Evolutionary conservation across 2,888 invertebrate genomes (phyloP), one percentile per base, ranked within the genome.

Genomic region (Drosophila mercatorum): DNA sequence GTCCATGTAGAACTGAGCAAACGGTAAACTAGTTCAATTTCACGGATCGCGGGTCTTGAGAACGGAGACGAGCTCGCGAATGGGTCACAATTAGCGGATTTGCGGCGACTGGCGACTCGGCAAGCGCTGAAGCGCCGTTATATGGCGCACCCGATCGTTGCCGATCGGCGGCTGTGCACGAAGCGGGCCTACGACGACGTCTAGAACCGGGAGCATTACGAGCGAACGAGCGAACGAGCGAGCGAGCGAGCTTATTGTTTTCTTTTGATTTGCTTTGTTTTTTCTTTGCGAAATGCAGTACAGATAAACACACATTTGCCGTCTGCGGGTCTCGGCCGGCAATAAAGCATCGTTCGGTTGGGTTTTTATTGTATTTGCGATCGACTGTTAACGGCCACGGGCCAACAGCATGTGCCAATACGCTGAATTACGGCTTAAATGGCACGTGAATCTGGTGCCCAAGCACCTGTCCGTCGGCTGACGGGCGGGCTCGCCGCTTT

Each of bases 41-140:
- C 17, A 36, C 41, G 36, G 14, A 56, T 7, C 56, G 14, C 51
- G 59, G 34, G n/a, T 51, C 26, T 55, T 11, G 34, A 51, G 36
- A 36, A 28, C 55, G 55, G 5, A 43, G 47, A n/a, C 57, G 49
- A 26, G 26, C 47, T 58, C n/a, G 62, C 75, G 71, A 66, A 58
- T 75, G 28, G 67, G 68, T 69, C 79, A 64, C 77, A 89, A 79
- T 74, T 83, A 75, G 56, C 55, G 72, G 75, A 69, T 72, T 67
- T 69, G 72, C 64, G 46, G 64, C 86, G 79, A 86, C 86, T 86
- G 81, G 76, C 73, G 60, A 52, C 78, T 69, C 68, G 56, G 51
- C 36, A n/a, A 43, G 76, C 80, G 59, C 74, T 66, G 69, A 77
- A 81, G 74, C 81, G 69, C 88, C 78, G 83, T 86, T 86, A 85